These are phyloP conservation scores for Pentalonia nigronervosa DNA, from an alignment of 1,140 invertebrate genomes.

Conservation along the genomic window DNA sequence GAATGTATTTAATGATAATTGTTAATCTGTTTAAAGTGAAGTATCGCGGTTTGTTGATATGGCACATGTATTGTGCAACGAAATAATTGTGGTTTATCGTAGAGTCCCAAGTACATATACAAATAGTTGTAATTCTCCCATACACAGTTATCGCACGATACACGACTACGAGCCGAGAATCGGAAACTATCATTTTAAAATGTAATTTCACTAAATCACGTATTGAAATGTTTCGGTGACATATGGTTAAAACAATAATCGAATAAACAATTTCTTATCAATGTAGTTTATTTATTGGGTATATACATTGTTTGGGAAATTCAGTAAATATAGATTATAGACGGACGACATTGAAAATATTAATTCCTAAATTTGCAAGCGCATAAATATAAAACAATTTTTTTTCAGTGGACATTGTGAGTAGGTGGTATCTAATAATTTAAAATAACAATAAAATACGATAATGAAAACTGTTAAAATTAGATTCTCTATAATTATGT, in stretches of 20 bases:
- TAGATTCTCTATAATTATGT: too few relatives aligned
- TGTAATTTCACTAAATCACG: neutral
- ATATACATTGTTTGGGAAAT: neutral
- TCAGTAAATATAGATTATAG: neutral
- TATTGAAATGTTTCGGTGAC: neutral
- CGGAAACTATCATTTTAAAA: neutral
- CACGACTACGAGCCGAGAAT: neutral
- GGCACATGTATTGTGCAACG: neutral
- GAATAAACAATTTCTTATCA: neutral
- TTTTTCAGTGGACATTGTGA: too few relatives aligned
- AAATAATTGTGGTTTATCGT: slow-evolving; percentile 5
- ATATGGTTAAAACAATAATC: neutral
- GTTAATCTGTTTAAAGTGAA: neutral
- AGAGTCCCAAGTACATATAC: neutral
- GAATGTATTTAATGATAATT: neutral
- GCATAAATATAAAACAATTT: neutral
- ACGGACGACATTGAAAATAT: too few relatives aligned
- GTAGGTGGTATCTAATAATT: too few relatives aligned
- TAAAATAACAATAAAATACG: too few relatives aligned
- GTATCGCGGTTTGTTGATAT: neutral
- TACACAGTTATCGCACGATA: neutral
- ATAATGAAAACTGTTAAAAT: too few relatives aligned
- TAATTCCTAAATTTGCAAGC: neutral
- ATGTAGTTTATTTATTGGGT: neutral
- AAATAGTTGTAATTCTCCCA: neutral